phyloP scores from a whole-genome alignment of 2,113 vertebrate species.

The Aphyosemion australe region DNA sequence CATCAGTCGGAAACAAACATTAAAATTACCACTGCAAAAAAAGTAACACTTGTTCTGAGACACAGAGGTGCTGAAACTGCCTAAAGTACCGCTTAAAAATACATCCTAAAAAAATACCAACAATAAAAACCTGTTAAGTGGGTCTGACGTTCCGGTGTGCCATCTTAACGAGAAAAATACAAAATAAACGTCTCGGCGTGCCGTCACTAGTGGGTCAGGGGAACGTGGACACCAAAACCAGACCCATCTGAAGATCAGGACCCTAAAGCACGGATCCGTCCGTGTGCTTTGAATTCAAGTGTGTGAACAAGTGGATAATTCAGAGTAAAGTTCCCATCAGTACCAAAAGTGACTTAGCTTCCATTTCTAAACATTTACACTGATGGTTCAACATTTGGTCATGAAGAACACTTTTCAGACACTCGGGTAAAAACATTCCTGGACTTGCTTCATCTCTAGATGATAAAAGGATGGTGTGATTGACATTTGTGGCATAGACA shows the following conservation, averaged over 20 bases:
- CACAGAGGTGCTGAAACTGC: conserved; percentile 2
- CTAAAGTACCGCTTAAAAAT: conserved; percentile 10
- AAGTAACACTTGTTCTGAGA: conserved; percentile 17
- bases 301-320: neutral
- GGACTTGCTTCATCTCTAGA: too few relatives aligned
- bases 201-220: neutral
- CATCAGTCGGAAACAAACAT: conserved; percentile 24
- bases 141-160: neutral
- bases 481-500: too few relatives aligned
- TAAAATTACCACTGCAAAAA: conserved; percentile 28
- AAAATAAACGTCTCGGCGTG: neutral
- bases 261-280: neutral
- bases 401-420: too few relatives aligned
- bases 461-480: too few relatives aligned
- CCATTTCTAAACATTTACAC: neutral
- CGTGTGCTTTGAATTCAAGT: neutral
- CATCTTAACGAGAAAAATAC: neutral
- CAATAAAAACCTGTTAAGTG: neutral
- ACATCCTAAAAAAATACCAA: neutral
- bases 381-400: neutral
- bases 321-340: neutral
- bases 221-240: too few relatives aligned
- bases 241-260: too few relatives aligned
- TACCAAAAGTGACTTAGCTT: neutral
- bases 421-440: too few relatives aligned